phyloP scores from a whole-genome alignment of 2,113 vertebrate genomes.

The Pycnonotus jocosus region DNA sequence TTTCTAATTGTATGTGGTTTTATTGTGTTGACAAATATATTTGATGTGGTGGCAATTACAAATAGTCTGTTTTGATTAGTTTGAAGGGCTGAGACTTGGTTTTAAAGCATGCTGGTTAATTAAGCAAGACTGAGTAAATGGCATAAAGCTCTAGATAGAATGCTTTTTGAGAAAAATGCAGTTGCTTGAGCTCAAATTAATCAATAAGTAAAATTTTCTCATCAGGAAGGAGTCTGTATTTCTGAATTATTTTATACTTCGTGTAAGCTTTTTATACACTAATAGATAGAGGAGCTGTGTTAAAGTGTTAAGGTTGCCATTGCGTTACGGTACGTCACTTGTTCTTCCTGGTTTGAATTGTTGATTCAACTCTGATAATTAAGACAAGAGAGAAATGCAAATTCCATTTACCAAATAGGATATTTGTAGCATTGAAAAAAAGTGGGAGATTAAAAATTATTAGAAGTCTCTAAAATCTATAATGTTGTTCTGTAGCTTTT shows the following conservation, averaged over 20 bases:
- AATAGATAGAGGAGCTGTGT: constrained; percentile 1
- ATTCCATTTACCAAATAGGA: constrained; percentile 10
- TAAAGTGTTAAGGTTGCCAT: constrained; percentile 8
- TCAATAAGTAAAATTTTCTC: constrained; percentile 38
- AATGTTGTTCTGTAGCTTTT: constrained; percentile 18
- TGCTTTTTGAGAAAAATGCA: constrained; percentile 15
- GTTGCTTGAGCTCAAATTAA: constrained; percentile 9
- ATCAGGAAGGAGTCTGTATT: background rate
- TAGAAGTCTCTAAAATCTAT: constrained; percentile 14
- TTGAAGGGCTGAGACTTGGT: background rate
- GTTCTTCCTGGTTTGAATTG: constrained; percentile 25
- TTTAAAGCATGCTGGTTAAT: constrained; percentile 51
- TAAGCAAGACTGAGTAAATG: constrained; percentile 32
- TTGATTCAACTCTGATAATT: constrained; percentile 41
- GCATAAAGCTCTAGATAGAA: background rate
- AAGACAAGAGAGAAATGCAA: constrained; percentile 39
- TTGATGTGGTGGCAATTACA: constrained; percentile 24
- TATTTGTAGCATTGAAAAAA: constrained; percentile 24
- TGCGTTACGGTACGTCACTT: background rate
- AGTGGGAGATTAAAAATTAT: constrained; percentile 16
- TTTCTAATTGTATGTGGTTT: constrained; percentile 5
- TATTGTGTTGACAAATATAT: constrained; percentile 13
- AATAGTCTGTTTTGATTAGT: constrained; percentile 7
- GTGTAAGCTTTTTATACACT: background rate
- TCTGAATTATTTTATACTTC: constrained; percentile 8